phyloP scores from a whole-genome alignment of 2,888 invertebrate species.

The Baronia brevicornis region DNA sequence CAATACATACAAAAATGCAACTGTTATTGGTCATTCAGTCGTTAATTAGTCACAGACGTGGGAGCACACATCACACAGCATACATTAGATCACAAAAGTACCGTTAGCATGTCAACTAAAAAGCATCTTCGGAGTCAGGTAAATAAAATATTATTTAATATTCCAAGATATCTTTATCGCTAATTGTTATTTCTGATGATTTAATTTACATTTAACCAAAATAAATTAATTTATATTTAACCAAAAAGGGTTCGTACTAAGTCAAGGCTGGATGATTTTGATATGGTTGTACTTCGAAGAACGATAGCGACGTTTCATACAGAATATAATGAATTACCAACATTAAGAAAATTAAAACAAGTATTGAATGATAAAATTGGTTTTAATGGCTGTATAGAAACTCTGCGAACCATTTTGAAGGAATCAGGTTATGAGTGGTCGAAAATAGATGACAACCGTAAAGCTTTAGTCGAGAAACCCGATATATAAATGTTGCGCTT shows the following conservation, averaged over 20 bases:
- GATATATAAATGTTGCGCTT: slow-evolving; percentile 19
- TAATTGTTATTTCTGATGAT: too few species aligned
- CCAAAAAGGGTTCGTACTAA: slow-evolving; percentile 7
- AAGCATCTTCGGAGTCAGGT: too few species aligned
- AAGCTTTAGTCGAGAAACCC: slow-evolving; percentile 20
- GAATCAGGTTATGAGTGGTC: slow-evolving; percentile 21
- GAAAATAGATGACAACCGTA: slow-evolving; percentile 19
- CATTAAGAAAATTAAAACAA: slow-evolving; percentile 18
- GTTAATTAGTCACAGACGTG: too few species aligned
- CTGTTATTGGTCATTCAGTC: too few species aligned
- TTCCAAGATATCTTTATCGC: too few species aligned
- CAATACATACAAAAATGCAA: too few species aligned
- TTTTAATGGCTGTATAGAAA: slow-evolving; percentile 22
- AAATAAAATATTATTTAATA: too few species aligned
- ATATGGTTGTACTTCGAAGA: slow-evolving; percentile 11
- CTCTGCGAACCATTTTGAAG: slow-evolving; percentile 18
- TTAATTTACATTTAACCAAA: too few species aligned
- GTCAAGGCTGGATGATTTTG: slow-evolving; percentile 10
- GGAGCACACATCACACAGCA: too few species aligned
- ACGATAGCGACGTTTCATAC: slow-evolving; percentile 9
- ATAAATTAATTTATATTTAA: too few species aligned
- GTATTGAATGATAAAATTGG: slow-evolving; percentile 20
- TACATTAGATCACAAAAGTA: too few species aligned
- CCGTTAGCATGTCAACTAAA: too few species aligned
- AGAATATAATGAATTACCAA: slow-evolving; percentile 19